Conservation (phyloP, 2,113 vertebrate genomes). For the Riparia riparia region DNA sequence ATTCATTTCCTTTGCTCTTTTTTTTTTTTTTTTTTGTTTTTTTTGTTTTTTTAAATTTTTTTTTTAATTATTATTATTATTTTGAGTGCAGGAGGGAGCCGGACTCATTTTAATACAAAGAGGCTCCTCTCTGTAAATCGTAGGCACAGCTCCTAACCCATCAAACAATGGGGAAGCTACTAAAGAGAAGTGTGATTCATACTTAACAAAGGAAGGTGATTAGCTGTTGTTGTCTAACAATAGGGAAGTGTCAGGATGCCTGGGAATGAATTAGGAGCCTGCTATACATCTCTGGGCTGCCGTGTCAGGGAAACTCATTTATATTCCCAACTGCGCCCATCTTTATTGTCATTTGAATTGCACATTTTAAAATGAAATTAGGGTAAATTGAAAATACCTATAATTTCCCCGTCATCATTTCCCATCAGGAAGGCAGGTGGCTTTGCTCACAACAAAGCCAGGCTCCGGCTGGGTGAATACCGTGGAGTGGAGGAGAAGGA, state of each 20-base stretch:
- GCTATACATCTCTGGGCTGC: not conserved
- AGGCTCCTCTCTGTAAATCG: constrained; percentile 43
- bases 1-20: constrained; percentile 32
- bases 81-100: not conserved
- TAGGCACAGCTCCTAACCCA: constrained; percentile 44
- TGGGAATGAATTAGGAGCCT: constrained; percentile 57
- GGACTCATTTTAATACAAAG: constrained; percentile 37
- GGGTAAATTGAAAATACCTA: constrained; percentile 58
- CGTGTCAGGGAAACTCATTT: not conserved
- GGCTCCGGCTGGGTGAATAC: not conserved
- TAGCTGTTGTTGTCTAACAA: constrained; percentile 61
- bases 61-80: not conserved
- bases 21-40: not conserved
- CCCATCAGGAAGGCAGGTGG: constrained; percentile 40
- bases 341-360: constrained; percentile 62
- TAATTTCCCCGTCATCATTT: constrained; percentile 42
- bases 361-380: constrained; percentile 49
- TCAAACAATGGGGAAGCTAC: constrained; percentile 57
- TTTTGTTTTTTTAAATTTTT: not conserved
- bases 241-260: constrained; percentile 49
- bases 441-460: not conserved
- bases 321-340: constrained; percentile 17
- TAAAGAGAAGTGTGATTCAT: constrained; percentile 65
- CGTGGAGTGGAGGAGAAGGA: not conserved
- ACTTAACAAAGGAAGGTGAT: constrained; percentile 56